A percentile compares a stretch with the other conserved stretches of the same genome.
These are phyloP conservation scores for Rhingia rostrata DNA, from an alignment of 2,888 invertebrate species.

Conservation along the genomic window DNA sequence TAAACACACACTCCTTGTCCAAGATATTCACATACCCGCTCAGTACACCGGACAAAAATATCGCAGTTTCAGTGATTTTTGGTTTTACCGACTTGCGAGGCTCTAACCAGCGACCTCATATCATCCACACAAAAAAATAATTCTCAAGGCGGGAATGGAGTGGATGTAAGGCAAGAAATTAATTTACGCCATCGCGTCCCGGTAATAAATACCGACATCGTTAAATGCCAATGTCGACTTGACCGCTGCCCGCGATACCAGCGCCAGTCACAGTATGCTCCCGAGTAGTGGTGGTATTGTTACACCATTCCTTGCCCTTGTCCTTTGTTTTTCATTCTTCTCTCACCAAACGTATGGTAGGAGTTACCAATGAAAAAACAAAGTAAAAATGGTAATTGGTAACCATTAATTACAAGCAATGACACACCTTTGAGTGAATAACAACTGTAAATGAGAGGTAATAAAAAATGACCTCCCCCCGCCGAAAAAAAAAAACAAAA, in stretches of 20 bases:
- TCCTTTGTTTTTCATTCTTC: conserved; percentile 13
- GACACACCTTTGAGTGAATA: conserved; percentile 74
- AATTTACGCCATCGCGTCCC: conserved; percentile 73
- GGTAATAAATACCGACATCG: conserved; percentile 73
- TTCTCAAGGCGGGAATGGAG: conserved; percentile 35
- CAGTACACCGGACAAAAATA: conserved; percentile 42
- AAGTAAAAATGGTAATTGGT: conserved; percentile 73
- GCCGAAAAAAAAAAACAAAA: neutral
- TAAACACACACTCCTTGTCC: conserved; percentile 36
- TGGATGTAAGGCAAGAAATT: conserved; percentile 62
- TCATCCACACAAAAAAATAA: conserved; percentile 58
- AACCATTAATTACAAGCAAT: conserved; percentile 75
- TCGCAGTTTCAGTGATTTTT: conserved; percentile 64
- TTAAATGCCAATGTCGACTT: conserved; percentile 71
- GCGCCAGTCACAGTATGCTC: conserved; percentile 46
- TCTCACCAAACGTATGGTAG: conserved; percentile 11
- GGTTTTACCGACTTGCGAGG: conserved; percentile 31
- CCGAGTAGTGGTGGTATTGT: conserved; percentile 13
- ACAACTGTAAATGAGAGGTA: conserved; percentile 75
- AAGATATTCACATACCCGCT: conserved; percentile 11
- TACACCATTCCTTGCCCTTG: conserved; percentile 32
- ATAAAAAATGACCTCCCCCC: conserved; percentile 66
- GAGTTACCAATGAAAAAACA: conserved; percentile 11
- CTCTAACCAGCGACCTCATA: neutral
- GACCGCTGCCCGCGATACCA: conserved; percentile 46